phyloP scores from a whole-genome alignment of 1,140 invertebrate species.

The Ceratosolen solmsi region DNA sequence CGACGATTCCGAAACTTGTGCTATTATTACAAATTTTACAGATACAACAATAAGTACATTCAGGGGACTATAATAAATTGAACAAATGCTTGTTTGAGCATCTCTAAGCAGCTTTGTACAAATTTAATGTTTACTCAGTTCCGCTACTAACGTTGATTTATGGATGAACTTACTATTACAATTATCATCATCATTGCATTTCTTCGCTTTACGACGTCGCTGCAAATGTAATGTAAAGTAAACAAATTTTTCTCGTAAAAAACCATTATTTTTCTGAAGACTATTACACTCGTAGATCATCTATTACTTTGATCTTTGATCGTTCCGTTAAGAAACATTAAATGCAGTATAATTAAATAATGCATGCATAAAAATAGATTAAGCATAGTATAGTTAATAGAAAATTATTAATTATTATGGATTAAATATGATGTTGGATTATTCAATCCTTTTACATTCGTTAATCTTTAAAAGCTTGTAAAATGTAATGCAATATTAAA shows the following conservation, averaged over 20 bases:
- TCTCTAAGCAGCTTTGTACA: conserved; percentile 40
- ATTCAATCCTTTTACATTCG: too few relatives aligned
- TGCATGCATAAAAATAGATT: too few relatives aligned
- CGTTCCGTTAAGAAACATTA: neutral
- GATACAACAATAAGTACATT: conserved; percentile 4
- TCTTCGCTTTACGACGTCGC: conserved; percentile 39
- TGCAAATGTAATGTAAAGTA: conserved; percentile 23
- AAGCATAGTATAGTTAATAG: too few relatives aligned
- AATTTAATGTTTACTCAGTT: conserved; percentile 39
- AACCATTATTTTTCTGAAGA: neutral
- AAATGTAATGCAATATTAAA: too few relatives aligned
- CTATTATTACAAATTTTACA: conserved; percentile 34
- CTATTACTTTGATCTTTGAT: neutral
- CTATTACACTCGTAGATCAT: too few relatives aligned
- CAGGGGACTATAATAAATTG: conserved; percentile 33
- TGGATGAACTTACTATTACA: conserved; percentile 44
- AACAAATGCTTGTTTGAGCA: conserved; percentile 37
- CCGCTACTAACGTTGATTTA: conserved; percentile 35
- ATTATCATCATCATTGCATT: conserved; percentile 48
- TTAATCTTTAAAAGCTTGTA: too few relatives aligned
- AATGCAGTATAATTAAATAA: too few relatives aligned
- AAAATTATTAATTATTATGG: too few relatives aligned
- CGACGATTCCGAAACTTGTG: conserved; percentile 19
- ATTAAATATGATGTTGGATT: too few relatives aligned
- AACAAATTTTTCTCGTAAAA: neutral